Evolutionary conservation across 2,113 vertebrate species (phyloP).

Genomic region (Gasterosteus aculeatus): DNA sequence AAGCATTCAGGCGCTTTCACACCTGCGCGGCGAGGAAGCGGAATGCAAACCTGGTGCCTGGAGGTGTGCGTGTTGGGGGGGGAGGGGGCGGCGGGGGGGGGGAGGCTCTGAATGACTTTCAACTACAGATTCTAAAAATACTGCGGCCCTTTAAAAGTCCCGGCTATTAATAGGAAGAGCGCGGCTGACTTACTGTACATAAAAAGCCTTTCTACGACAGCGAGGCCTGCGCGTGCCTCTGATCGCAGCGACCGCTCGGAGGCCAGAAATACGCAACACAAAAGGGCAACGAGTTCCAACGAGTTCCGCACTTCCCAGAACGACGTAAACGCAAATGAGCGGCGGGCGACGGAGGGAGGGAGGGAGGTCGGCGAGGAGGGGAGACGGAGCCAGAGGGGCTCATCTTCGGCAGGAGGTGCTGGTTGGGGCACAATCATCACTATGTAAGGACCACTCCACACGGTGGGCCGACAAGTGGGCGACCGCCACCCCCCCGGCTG

Average conservation of each 20-base stretch:
- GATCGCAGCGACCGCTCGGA: not conserved
- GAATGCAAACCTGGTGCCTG: slow-evolving; percentile 35
- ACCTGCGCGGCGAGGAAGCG: not conserved
- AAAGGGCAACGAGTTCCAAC: slow-evolving; percentile 2
- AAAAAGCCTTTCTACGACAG: not conserved
- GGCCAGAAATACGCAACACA: not conserved
- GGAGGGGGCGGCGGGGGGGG: not conserved
- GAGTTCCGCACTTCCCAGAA: not conserved
- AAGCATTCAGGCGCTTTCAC: no score
- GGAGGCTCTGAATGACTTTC: slow-evolving; percentile 25
- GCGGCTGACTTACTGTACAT: slow-evolving; percentile 47
- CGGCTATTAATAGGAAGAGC: slow-evolving; percentile 62
- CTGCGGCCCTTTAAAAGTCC: slow-evolving; percentile 63
- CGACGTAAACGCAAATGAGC: not conserved
- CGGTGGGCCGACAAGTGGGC: slow-evolving; percentile 58
- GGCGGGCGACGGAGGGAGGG: not conserved
- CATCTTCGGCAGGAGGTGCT: slow-evolving; percentile 54
- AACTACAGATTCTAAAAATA: slow-evolving; percentile 63
- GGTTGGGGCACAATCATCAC: slow-evolving; percentile 76
- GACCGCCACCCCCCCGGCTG: slow-evolving; percentile 43
- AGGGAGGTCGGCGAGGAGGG: not conserved
- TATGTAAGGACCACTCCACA: slow-evolving; percentile 74
- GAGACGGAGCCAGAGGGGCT: slow-evolving; percentile 29
- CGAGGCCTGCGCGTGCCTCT: not conserved
- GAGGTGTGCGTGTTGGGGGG: not conserved